phyloP scores from a whole-genome alignment of 2,888 invertebrate genomes.

The Coenonympha arcania region DNA sequence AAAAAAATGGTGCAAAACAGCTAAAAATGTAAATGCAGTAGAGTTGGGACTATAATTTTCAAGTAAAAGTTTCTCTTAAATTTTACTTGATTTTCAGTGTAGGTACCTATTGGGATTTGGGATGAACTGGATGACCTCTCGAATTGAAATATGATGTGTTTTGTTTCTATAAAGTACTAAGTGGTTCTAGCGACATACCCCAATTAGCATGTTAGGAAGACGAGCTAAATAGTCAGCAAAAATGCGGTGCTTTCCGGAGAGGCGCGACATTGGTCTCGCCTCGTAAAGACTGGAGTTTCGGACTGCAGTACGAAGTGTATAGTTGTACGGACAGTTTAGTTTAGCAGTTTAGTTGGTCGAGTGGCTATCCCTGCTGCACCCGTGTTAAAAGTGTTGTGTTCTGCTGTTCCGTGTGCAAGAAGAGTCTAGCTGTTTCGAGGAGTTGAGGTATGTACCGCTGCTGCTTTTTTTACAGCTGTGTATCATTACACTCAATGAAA shows the following conservation, averaged over 20 bases:
- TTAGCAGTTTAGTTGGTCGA: constrained; percentile 22
- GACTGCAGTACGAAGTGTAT: no score
- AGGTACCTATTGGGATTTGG: no score
- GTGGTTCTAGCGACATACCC: background rate
- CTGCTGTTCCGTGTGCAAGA: constrained; percentile 10
- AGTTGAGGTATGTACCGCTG: constrained; percentile 13
- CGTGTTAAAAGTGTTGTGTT: constrained; percentile 15
- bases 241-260: constrained; percentile 56
- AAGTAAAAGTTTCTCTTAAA: no score
- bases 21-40: no score
- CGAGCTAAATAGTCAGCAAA: constrained; percentile 33
- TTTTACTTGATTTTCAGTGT: no score
- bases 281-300: constrained; percentile 29
- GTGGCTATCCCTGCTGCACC: constrained; percentile 28
- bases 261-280: constrained; percentile 60
- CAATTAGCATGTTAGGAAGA: background rate
- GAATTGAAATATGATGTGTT: background rate
- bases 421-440: background rate
- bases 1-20: no score
- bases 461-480: background rate
- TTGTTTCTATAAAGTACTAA: background rate
- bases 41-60: no score
- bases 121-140: no score
- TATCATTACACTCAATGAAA: no score
- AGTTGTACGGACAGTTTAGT: background rate